Evolutionary conservation across 2,113 vertebrate genomes (phyloP), one percentile per base, ranked within the genome.

Genomic region (Pelvicachromis taeniatus): DNA sequence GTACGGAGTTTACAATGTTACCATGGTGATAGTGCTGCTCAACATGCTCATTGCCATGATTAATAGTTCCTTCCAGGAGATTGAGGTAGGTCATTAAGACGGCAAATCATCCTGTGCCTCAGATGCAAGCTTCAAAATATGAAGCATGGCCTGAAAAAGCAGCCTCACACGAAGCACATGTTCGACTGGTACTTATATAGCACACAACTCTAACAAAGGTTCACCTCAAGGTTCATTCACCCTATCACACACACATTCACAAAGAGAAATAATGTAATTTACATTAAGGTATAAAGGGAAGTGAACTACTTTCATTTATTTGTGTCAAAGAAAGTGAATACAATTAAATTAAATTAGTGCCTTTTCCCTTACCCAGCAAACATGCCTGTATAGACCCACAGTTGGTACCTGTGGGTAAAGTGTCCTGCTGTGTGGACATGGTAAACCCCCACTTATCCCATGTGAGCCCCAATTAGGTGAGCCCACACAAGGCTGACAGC

Each of bases 1-100:
- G 50, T 99, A 99, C 35, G 99, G 99, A 33, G 97, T 99, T 77
- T 99, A 99, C 93, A 99, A 99, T 45, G 99, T 99, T 40, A 99
- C 98, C 52, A 99, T 99, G 98, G 99, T 99, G 90, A 98, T 99
- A 85, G 99, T 99, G 91, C 94, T 99, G 84, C 95, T 99, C 92
- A 99, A 99, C 94, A 99, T 99, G 99, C 97, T 99, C 88, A 99
- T 99, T 3, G 99, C 99, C 85, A 99, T 99, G 99, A 99, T 99
- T 90, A 99, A 99, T 96, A 99, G 96, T 78, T 99, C 99, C 42
- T 99, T 98, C 94, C 99, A 99, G 94, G 99, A 99, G 95, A 99
- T 99, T 77, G 98, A 99, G 99, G 99, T 99, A 96, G 80, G 85
- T 84, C 70, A 55, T 5, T 58, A 48, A 59, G 53, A 82, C 1